Percentiles rank a stretch among this genome's conserved stretches.
These are phyloP conservation scores for Rhombomys opimus DNA, from an alignment of 2,113 vertebrate genomes.

Conservation along the genomic window DNA sequence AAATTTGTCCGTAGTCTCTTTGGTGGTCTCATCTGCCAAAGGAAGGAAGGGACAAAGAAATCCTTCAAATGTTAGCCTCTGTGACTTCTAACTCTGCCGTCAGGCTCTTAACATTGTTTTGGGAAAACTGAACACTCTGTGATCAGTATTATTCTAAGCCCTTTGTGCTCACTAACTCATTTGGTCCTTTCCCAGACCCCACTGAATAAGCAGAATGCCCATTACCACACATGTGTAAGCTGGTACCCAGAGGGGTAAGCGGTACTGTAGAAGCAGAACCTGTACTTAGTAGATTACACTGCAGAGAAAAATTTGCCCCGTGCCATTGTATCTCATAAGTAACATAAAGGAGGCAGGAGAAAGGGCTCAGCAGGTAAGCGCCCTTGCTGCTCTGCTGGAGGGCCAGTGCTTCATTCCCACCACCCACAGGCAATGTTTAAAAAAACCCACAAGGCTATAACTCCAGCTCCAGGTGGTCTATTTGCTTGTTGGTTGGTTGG, in stretches of 20 bases:
- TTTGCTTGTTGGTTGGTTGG: too few relatives aligned
- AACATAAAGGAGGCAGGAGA: not conserved
- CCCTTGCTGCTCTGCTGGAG: not conserved
- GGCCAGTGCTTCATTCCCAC: not conserved
- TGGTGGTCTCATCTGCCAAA: conserved; percentile 66
- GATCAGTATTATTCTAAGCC: not conserved
- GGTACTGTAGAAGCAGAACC: not conserved
- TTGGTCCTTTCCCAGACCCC: not conserved
- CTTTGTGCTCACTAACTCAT: not conserved
- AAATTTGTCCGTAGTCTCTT: conserved; percentile 59
- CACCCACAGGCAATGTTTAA: not conserved
- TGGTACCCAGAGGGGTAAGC: not conserved
- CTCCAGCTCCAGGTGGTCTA: not conserved
- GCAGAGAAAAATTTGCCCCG: not conserved
- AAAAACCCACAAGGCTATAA: not conserved
- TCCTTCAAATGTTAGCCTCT: not conserved
- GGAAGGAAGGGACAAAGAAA: conserved; percentile 1
- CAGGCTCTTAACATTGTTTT: not conserved
- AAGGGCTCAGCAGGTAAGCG: not conserved
- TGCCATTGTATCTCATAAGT: not conserved
- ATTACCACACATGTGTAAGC: not conserved
- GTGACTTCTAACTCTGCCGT: not conserved
- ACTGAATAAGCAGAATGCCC: not conserved
- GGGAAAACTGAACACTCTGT: not conserved
- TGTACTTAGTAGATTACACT: not conserved